phyloP scores from a whole-genome alignment of 2,797 vertebrate genomes.

The Danio aesculapii region DNA sequence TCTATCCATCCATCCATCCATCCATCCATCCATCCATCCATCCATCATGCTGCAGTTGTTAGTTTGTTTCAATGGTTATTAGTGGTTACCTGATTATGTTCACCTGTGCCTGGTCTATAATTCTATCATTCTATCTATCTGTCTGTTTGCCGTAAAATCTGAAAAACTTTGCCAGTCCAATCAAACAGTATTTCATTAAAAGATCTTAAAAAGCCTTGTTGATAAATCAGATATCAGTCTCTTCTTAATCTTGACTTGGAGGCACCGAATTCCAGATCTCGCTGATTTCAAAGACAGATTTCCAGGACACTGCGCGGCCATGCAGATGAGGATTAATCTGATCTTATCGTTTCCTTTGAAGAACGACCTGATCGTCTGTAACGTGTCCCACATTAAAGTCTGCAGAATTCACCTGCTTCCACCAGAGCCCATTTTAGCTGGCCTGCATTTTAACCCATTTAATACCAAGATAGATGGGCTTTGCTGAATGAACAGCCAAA shows the following conservation, averaged over 20 bases:
- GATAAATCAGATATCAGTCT: background rate
- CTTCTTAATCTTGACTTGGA: constrained; percentile 11
- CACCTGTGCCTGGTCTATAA: no score
- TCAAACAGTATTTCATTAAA: no score
- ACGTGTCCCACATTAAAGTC: constrained; percentile 42
- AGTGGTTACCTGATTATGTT: no score
- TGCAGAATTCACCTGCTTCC: constrained; percentile 52
- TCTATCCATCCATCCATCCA: no score
- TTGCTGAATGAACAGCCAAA: constrained; percentile 13
- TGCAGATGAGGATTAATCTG: constrained; percentile 37
- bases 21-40: no score
- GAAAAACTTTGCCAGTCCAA: no score
- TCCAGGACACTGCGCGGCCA: constrained; percentile 5
- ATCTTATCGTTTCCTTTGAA: constrained; percentile 49
- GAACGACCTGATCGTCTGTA: constrained; percentile 43
- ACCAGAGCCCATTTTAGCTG: constrained; percentile 37
- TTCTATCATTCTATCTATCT: no score
- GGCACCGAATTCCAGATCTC: constrained; percentile 9
- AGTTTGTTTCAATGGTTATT: no score
- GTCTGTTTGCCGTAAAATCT: no score
- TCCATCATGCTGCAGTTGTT: no score
- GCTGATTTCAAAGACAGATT: background rate
- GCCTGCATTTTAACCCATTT: constrained; percentile 56
- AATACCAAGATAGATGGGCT: constrained; percentile 13
- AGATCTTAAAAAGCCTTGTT: no score